phyloP scores from a whole-genome alignment of 1,140 invertebrate genomes.

The Zophobas morio region DNA sequence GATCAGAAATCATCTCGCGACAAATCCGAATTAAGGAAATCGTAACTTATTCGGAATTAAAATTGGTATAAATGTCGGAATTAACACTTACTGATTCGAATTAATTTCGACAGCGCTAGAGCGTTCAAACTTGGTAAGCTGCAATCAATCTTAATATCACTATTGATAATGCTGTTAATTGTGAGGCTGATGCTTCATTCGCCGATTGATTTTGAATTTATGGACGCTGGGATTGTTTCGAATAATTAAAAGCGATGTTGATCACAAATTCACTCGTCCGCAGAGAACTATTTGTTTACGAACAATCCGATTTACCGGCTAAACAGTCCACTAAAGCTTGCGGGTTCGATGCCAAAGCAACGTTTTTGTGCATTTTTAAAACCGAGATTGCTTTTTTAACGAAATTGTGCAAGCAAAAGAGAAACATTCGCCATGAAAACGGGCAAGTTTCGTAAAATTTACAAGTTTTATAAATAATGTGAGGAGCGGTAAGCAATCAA shows the following conservation, averaged over 20 bases:
- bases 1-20: conserved; percentile 7
- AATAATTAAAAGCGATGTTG: conserved; percentile 36
- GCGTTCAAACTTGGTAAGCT: conserved; percentile 28
- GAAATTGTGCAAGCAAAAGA: too few species aligned
- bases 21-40: background rate
- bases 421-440: too few species aligned
- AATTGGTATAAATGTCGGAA: conserved; percentile 32
- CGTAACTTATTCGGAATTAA: conserved; percentile 32
- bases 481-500: too few species aligned
- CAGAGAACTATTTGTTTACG: conserved; percentile 12
- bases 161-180: conserved; percentile 45
- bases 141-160: conserved; percentile 44
- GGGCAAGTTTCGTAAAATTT: too few species aligned
- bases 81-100: conserved; percentile 35
- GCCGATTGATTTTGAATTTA: conserved; percentile 47
- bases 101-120: conserved; percentile 21
- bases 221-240: conserved; percentile 37
- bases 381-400: too few species aligned
- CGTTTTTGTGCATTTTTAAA: too few species aligned
- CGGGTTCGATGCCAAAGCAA: background rate
- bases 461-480: too few species aligned
- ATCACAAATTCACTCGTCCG: conserved; percentile 13
- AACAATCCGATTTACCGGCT: background rate
- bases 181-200: conserved; percentile 21
- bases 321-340: background rate